Base-by-base conservation (phyloP, 2,888 invertebrate genomes). In the Buathra laborator region DNA sequence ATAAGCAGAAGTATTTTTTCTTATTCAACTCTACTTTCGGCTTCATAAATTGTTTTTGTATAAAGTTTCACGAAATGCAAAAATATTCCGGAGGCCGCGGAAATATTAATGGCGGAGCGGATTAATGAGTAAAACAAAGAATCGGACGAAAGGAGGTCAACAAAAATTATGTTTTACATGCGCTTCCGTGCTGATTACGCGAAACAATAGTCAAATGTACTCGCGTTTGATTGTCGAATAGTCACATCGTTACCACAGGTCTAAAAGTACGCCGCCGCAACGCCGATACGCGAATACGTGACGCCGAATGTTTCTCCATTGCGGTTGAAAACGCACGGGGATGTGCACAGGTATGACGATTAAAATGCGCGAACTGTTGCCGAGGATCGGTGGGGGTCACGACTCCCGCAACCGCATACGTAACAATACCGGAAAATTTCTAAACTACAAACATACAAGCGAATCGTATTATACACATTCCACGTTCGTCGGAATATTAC, bases 291-390 rank as follows among this genome's bases (percentile, higher is more conserved):
- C 37, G 12, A 14, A 12, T 74, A 74, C 74, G 72, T 67, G 66
- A 53, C 56, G 29, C 53, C 46, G 14, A 48, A 48, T 68, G 12
- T 62, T 62, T 62, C 10, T 56, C 37, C 44, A 14, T 24, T 56
- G 62, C 37, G n/a, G 56, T 46, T 56, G 44, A 29, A 37, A 71
- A 64, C 37, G 7, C 37, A 48, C 24, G 43, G 19, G 48, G 24
- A 1, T 14, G 46, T 44, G 51, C 37, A 29, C 32, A 66, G 37
- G 44, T 56, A 24, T 16, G 32, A 32, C 32, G 66, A 81, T 74
- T 81, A 19, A 74, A 80, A 74, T 67, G 46, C 56, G 32, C 37
- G 56, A 67, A 44, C 16, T 16, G 71, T 71, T 7, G 56, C 19
- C 71, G 43, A 43, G 29, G 10, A 37, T 53, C 53, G 37, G 37